Evolutionary conservation across 2,888 invertebrate species (phyloP).

Genomic region (Sipunculus nudus): DNA sequence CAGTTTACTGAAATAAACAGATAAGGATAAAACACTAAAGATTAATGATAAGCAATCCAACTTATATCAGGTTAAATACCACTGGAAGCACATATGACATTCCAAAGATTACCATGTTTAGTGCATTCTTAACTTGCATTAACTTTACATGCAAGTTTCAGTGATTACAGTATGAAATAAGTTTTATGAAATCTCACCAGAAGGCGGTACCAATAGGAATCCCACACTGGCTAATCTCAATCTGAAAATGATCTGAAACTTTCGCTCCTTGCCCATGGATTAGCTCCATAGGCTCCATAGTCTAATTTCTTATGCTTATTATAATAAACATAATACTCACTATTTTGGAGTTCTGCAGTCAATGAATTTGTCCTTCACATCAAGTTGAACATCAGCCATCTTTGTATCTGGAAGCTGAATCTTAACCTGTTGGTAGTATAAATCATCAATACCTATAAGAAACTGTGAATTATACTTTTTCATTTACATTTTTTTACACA

Average conservation of each 20-base stretch:
- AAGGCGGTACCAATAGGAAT: too few species aligned
- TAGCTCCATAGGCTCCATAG: too few species aligned
- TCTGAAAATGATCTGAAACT: too few species aligned
- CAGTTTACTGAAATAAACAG: conserved; percentile 68
- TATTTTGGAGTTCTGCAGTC: conserved; percentile 66
- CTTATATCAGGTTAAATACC: background rate
- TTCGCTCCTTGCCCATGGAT: too few species aligned
- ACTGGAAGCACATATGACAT: background rate
- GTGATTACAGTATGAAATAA: too few species aligned
- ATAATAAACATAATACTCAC: conserved; percentile 50
- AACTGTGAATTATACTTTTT: background rate
- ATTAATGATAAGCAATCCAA: too few species aligned
- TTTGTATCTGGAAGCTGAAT: conserved; percentile 81
- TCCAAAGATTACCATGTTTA: too few species aligned
- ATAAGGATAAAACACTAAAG: background rate
- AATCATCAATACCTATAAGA: background rate
- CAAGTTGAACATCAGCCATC: conserved; percentile 79
- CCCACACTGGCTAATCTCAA: too few species aligned
- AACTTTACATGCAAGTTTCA: too few species aligned
- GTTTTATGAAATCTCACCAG: too few species aligned
- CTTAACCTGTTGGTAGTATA: conserved; percentile 56
- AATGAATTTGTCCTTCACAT: conserved; percentile 72
- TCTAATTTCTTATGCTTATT: background rate
- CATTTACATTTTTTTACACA: too few species aligned
- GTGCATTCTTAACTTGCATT: too few species aligned